phyloP scores from a whole-genome alignment of 2,113 vertebrate species.

The Colius striatus region DNA sequence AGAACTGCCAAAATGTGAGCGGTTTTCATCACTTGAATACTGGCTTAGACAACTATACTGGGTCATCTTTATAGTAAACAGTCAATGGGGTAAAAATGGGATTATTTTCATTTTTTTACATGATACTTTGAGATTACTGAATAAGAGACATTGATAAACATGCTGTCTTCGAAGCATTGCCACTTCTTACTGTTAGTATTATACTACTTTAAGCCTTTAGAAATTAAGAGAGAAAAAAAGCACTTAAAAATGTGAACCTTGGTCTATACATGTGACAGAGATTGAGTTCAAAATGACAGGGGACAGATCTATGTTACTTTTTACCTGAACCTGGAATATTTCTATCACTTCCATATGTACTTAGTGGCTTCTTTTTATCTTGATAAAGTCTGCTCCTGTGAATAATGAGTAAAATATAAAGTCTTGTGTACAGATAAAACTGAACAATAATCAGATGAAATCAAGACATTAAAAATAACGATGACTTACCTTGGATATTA shows the following conservation, averaged over 20 bases:
- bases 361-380: slow-evolving; percentile 31
- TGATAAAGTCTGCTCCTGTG: neutral
- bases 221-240: neutral
- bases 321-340: neutral
- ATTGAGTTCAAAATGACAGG: neutral
- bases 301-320: slow-evolving; percentile 1
- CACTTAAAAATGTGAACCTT: slow-evolving; percentile 10
- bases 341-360: neutral
- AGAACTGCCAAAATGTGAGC: neutral
- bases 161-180: neutral
- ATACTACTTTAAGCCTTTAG: neutral
- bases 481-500: neutral
- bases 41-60: neutral
- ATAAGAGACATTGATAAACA: neutral
- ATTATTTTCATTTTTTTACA: neutral
- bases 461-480: slow-evolving; percentile 13
- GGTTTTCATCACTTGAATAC: neutral
- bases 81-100: neutral
- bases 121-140: neutral
- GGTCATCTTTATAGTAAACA: neutral
- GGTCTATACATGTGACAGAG: slow-evolving; percentile 15
- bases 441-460: neutral
- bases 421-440: slow-evolving; percentile 10
- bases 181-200: neutral
- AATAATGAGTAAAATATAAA: slow-evolving; percentile 32